Evolutionary conservation across 2,888 invertebrate genomes (phyloP).

Genomic region (Rotaria magnacalcarata): DNA sequence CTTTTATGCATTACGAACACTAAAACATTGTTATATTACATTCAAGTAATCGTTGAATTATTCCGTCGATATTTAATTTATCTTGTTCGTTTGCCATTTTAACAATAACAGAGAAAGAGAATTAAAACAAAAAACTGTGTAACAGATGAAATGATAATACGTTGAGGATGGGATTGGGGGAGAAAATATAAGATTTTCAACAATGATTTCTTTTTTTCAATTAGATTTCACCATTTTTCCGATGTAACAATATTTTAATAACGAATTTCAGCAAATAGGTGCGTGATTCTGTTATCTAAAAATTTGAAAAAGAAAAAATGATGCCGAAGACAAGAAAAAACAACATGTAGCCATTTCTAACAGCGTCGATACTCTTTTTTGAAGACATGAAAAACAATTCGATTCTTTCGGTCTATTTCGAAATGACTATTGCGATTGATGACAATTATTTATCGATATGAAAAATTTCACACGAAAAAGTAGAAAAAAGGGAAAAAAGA

Average conservation of each 20-base stretch:
- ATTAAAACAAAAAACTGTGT: neutral
- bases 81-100: conserved; percentile 68
- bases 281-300: neutral
- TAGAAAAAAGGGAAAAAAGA: neutral
- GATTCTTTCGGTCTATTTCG: neutral
- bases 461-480: too few relatives aligned
- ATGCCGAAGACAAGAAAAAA: neutral
- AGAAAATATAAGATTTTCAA: neutral
- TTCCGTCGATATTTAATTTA: conserved; percentile 90
- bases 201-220: neutral
- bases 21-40: conserved; percentile 66
- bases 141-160: neutral
- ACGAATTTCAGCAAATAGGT: neutral
- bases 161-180: neutral
- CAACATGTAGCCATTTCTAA: neutral
- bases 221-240: neutral
- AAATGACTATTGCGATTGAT: neutral
- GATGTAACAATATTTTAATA: neutral
- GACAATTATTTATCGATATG: neutral
- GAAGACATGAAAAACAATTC: neutral
- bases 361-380: neutral
- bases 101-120: neutral
- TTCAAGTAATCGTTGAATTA: conserved; percentile 88
- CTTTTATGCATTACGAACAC: neutral
- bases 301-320: neutral